Evolutionary conservation across 1,140 invertebrate genomes (phyloP), one percentile per base, ranked within the genome.

Genomic region (Nasonia longicornis): DNA sequence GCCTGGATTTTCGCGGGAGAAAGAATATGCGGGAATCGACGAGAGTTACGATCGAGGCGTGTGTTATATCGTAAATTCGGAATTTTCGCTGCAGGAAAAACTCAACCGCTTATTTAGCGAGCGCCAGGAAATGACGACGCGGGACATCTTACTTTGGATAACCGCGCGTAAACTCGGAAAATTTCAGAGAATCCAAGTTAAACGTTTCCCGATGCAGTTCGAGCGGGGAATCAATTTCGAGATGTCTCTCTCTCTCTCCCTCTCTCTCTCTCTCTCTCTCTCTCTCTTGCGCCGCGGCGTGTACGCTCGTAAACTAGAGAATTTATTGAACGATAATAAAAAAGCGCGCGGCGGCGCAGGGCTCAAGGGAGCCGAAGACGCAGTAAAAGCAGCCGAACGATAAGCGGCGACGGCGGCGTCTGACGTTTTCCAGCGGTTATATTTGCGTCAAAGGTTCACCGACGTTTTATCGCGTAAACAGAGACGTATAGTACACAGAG

Each of bases 311-410:
- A 77, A 81, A 71, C 16, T 58, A 81, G n/a, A 58, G 16, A 82
- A 77, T 81, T 81, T 81, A 77, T 77, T 72, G 67, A 48, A 48
- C 42, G 76, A 77, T 66, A 82, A 63, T 73, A 82, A 72, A 71
- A 75, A 71, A 52, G 4, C 20, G 4, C 63, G 12, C 10, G 45
- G 26, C 26, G 26, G 35, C 64, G 8, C 22, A 64, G 52, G 70
- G 63, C 31, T 66, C 35, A 22, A 48, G 58, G 26, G 26, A 20
- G 29, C 69, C 38, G 63, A 69, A 48, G 31, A 42, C 22, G 69
- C 12, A 70, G 31, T 31, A 81, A 81, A 70, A 81, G 22, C 42
- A 22, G 20, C 22, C 3, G 12, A 70, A 16, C 64, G 79, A 76
- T 76, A 76, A 76, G 73, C 42, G 45, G 1, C 52, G 38, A 20